phyloP scores from a whole-genome alignment of 2,888 invertebrate species.

The Eupithecia centaureata region DNA sequence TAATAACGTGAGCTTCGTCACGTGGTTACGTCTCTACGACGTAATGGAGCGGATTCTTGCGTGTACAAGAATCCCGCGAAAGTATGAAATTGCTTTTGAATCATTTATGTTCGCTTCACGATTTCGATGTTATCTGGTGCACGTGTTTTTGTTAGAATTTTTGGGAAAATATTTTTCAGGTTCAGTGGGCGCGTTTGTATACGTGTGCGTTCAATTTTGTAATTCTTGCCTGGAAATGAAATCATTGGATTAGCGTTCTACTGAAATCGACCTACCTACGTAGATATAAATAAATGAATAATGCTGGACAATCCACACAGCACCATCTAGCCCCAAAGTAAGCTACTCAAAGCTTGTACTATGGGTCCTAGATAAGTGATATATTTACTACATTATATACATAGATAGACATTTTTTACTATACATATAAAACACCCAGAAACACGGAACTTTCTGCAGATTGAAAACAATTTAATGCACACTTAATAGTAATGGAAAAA shows the following conservation, averaged over 20 bases:
- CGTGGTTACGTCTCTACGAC: background rate
- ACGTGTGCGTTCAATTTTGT: background rate
- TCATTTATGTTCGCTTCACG: constrained; percentile 42
- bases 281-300: too few relatives aligned
- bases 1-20: background rate
- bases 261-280: too few relatives aligned
- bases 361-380: too few relatives aligned
- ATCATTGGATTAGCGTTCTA: background rate
- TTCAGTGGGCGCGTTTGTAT: background rate
- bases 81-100: constrained; percentile 42
- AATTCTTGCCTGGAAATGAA: background rate
- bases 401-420: too few relatives aligned
- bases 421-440: too few relatives aligned
- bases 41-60: constrained; percentile 46
- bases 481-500: too few relatives aligned
- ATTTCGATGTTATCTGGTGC: constrained; percentile 39
- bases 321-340: too few relatives aligned
- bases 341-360: too few relatives aligned
- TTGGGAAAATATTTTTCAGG: constrained; percentile 10
- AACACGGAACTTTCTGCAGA: too few relatives aligned
- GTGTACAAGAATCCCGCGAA: constrained; percentile 39
- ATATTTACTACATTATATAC: too few relatives aligned
- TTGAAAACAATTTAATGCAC: too few relatives aligned
- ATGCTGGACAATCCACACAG: too few relatives aligned
- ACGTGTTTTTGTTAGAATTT: constrained; percentile 19